A percentile compares a stretch with the other conserved stretches of the same genome.
Conservation (phyloP, 2,113 vertebrate genomes). For the Alexandromys fortis region DNA sequence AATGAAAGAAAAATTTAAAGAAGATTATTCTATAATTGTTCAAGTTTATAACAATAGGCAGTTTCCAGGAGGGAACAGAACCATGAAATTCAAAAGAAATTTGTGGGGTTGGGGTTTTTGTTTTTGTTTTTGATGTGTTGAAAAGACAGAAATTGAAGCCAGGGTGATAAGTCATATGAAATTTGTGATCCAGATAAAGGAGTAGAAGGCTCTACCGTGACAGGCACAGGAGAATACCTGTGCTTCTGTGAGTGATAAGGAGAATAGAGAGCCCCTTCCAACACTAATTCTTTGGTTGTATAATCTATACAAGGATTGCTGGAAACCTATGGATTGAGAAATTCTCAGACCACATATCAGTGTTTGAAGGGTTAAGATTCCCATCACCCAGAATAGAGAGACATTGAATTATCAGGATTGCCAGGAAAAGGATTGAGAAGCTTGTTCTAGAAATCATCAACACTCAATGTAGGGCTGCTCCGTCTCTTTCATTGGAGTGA, state of each 20-base stretch:
- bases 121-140: not conserved
- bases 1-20: not conserved
- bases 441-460: not conserved
- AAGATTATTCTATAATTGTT: not conserved
- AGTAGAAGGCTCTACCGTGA: not conserved
- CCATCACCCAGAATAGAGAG: not conserved
- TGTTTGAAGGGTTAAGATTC: not conserved
- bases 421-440: not conserved
- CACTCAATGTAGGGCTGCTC: not conserved
- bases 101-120: not conserved
- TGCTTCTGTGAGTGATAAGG: not conserved
- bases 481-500: not conserved
- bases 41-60: not conserved
- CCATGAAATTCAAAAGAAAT: not conserved
- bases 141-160: not conserved
- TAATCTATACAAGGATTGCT: not conserved
- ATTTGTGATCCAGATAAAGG: not conserved
- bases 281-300: not conserved
- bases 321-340: not conserved
- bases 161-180: not conserved
- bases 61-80: constrained; percentile 16
- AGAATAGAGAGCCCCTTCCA: not conserved
- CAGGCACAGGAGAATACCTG: no score
- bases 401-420: not conserved
- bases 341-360: not conserved